These are phyloP conservation scores for Pardosa pseudoannulata DNA, from an alignment of 2,888 invertebrate species.

Conservation along the genomic window DNA sequence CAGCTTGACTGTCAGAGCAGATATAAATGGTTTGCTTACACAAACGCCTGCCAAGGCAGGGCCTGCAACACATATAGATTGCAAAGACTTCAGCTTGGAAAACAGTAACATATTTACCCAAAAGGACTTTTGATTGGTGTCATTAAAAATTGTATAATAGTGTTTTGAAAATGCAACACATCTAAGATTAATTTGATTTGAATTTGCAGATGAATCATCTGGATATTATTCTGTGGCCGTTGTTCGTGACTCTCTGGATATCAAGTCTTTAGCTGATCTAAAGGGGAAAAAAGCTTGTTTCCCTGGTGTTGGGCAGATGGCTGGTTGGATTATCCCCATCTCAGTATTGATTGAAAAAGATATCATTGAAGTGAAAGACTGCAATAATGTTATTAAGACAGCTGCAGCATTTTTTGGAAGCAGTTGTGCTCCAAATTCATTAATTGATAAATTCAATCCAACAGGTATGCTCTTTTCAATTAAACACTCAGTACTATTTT, in stretches of 20 bases:
- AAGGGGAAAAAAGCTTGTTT: conserved; percentile 90
- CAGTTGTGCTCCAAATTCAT: conserved; percentile 94
- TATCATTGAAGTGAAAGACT: conserved; percentile 89
- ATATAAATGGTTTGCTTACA: too few relatives aligned
- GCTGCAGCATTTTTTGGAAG: conserved; percentile 92
- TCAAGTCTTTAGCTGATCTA: conserved; percentile 83
- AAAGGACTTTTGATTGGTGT: too few relatives aligned
- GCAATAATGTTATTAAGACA: conserved; percentile 97
- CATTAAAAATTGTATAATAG: too few relatives aligned
- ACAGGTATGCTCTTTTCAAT: too few relatives aligned
- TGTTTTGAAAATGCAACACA: too few relatives aligned
- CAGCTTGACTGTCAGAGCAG: too few relatives aligned
- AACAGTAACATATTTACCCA: too few relatives aligned
- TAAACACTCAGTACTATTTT: too few relatives aligned
- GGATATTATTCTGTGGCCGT: conserved; percentile 89
- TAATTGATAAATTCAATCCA: conserved; percentile 94
- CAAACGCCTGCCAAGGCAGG: too few relatives aligned
- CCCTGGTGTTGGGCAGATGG: conserved; percentile 92
- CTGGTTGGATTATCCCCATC: conserved; percentile 96
- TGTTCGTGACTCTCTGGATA: conserved; percentile 79
- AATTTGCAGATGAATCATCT: conserved; percentile 74
- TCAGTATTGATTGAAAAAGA: conserved; percentile 89
- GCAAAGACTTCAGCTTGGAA: too few relatives aligned
- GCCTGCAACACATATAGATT: too few relatives aligned
- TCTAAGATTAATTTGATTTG: too few relatives aligned